Base-by-base conservation (phyloP, 2,888 invertebrate genomes). In the Drosophila subquinaria region DNA sequence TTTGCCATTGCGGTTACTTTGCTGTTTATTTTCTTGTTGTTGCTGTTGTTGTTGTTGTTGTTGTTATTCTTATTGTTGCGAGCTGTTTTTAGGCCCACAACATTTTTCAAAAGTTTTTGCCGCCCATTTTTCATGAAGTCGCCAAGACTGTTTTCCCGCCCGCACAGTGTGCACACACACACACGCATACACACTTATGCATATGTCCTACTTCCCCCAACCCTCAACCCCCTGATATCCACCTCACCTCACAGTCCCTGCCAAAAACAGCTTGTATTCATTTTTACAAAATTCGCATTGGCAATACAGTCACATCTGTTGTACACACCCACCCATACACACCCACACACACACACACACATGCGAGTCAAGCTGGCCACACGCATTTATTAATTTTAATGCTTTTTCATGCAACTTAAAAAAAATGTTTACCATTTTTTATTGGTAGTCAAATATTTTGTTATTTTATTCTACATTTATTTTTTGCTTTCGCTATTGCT, bases 301-400 rank as follows among this genome's bases (percentile, higher is more conserved):
- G 68, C 73, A 84, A 56, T 40, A 72, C 70, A 81, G 69, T 57
- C 69, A 67, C 81, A 80, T 73, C 65, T 56, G 68, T 36, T 50
- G 52, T 47, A 50, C 71, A 55, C 75, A 73, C 69, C 27, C 50
- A 57, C 66, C 42, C 35, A 20, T 56, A 36, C 17, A 27, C 27
- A 61, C 62, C 61, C 33, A 38, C 35, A 48, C 11, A 17, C 69
- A 30, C 69, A 30, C 33, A 23, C 47, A 30, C n/a, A 11, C 23
- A 6, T 11, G 2, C 2, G 11, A 11, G 38, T 35, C 43, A 47
- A 69, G 65, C 73, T 69, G 75, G 43, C 57, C 66, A 23, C 62
- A 71, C 79, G 70, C 81, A 85, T 86, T 89, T 89, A 89, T 85
- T 89, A 85, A 89, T 89, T 89, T 85, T 89, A 87, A 85, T 83